Evolutionary conservation across 2,797 vertebrate genomes (phyloP), one percentile per base, ranked within the genome.

Genomic region (Ctenosaura bakeri): DNA sequence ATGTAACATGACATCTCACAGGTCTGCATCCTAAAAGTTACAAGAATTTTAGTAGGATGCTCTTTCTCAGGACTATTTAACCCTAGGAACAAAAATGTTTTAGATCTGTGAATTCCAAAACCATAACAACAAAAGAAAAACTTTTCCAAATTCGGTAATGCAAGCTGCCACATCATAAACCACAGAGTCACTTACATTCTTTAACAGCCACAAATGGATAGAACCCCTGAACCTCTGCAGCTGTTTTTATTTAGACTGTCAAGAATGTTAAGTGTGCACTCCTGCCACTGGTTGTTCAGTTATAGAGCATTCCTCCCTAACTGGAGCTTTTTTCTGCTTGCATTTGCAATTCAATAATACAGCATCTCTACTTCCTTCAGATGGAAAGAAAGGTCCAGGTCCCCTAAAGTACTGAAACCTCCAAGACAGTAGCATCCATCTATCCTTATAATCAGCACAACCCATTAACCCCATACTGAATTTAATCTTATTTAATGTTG

Each of bases 21-120:
- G 80, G n/a, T 87, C 90, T 86, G 71, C 50, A 69, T 77, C 78
- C 64, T 78, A 82, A 54, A n/a, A 77, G 73, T 42, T 87, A 62
- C 64, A 82, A 66, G 29, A 38, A n/a, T 78, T 88, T 74, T 59
- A 59, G 62, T 73, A 88, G 82, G 84, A 81, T 42, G 29, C 78
- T 73, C 52, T 82, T 78, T 82, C 71, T 86, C 16, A 32, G 89
- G 62, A 84, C 62, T 90, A 78, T 79, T 90, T 90, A 88, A 90
- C 86, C 74, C 59, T 84, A 88, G 90, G 86, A 90, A 90, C 79
- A 81, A 84, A 85, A 71, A 90, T 78, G 81, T 88, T 90, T 90
- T 78, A 87, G 62, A 90, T 78, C 35, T 71, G 86, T 69, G 52
- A 84, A 90, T 90, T 84, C 86, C 74, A 81, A 88, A 91, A 81